A percentile compares a stretch with the other conserved stretches of the same genome.
These are phyloP conservation scores for Hydrolagus affinis DNA, from an alignment of 2,113 vertebrate species.

Conservation along the genomic window DNA sequence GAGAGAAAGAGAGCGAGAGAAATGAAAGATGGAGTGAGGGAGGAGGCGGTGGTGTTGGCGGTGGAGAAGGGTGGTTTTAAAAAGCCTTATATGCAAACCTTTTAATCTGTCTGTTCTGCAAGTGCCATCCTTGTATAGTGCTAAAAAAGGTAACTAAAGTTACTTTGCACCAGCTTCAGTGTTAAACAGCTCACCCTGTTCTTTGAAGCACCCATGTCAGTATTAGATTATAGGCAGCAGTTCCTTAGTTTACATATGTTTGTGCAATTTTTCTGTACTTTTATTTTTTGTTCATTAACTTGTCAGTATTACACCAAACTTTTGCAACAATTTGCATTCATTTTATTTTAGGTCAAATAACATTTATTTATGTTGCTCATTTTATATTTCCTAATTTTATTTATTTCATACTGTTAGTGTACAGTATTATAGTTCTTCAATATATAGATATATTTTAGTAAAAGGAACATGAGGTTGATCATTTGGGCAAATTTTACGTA, in stretches of 20 bases:
- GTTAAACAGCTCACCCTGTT: slow-evolving; percentile 91
- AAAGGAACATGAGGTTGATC: slow-evolving; percentile 99
- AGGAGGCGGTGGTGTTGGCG: slow-evolving; percentile 62
- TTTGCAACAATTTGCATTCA: slow-evolving; percentile 88
- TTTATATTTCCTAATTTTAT: slow-evolving; percentile 99
- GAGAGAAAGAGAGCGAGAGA: slow-evolving; percentile 67
- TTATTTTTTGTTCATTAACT: slow-evolving; percentile 74
- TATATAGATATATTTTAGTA: slow-evolving; percentile 99
- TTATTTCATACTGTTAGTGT: slow-evolving; percentile 99
- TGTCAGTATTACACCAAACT: slow-evolving; percentile 99
- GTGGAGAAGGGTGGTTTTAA: slow-evolving; percentile 97
- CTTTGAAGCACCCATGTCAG: slow-evolving; percentile 98
- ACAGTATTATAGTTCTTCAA: slow-evolving; percentile 99
- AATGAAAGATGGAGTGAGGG: slow-evolving; percentile 44
- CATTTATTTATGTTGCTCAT: slow-evolving; percentile 99
- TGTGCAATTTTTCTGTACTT: slow-evolving; percentile 94
- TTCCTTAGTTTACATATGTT: slow-evolving; percentile 99
- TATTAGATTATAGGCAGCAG: slow-evolving; percentile 97
- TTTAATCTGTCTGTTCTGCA: slow-evolving; percentile 99
- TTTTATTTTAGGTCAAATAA: slow-evolving; percentile 99
- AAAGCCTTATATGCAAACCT: slow-evolving; percentile 99
- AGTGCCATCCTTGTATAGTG: slow-evolving; percentile 99
- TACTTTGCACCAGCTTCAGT: slow-evolving; percentile 96
- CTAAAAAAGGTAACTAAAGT: slow-evolving; percentile 81
- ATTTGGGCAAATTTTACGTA: slow-evolving; percentile 99